Evolutionary conservation across 2,797 vertebrate genomes (phyloP).

Genomic region (Euphonia xanthogaster): DNA sequence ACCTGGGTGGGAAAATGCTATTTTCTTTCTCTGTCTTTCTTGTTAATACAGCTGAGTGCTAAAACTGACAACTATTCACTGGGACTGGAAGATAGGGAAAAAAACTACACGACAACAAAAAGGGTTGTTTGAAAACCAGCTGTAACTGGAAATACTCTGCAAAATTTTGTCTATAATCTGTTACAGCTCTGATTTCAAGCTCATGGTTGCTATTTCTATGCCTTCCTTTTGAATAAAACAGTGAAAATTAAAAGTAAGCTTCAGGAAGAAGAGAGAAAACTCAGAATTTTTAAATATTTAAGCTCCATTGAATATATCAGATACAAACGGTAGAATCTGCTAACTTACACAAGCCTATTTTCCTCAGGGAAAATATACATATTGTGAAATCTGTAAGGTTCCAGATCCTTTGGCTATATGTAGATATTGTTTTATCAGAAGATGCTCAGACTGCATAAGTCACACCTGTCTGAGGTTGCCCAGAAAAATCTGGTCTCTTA

Average conservation of each 20-base stretch:
- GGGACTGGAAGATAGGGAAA: not conserved
- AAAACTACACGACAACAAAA: slow-evolving; percentile 5
- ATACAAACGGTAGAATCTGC: slow-evolving; percentile 26
- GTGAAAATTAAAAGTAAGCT: slow-evolving; percentile 42
- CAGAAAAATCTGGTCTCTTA: not conserved
- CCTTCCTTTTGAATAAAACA: slow-evolving; percentile 59
- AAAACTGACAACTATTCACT: slow-evolving; percentile 24
- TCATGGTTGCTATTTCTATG: slow-evolving; percentile 64
- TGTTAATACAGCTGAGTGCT: slow-evolving; percentile 49
- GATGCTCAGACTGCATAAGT: slow-evolving; percentile 33
- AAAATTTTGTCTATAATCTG: slow-evolving; percentile 45
- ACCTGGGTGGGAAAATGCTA: not conserved
- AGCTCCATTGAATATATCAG: slow-evolving; percentile 42
- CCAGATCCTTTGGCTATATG: slow-evolving; percentile 50
- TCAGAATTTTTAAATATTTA: slow-evolving; percentile 52
- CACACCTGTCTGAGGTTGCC: slow-evolving; percentile 23
- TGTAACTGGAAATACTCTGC: slow-evolving; percentile 63
- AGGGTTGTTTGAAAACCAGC: slow-evolving; percentile 41
- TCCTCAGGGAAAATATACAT: slow-evolving; percentile 9
- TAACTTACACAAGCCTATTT: slow-evolving; percentile 35
- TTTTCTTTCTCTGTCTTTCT: not conserved
- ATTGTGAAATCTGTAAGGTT: slow-evolving; percentile 32
- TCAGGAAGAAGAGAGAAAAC: slow-evolving; percentile 64
- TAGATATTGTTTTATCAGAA: slow-evolving; percentile 48
- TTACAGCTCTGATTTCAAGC: slow-evolving; percentile 50